Evolutionary conservation across 2,797 vertebrate species (phyloP).

Genomic region (Dryobates pubescens): DNA sequence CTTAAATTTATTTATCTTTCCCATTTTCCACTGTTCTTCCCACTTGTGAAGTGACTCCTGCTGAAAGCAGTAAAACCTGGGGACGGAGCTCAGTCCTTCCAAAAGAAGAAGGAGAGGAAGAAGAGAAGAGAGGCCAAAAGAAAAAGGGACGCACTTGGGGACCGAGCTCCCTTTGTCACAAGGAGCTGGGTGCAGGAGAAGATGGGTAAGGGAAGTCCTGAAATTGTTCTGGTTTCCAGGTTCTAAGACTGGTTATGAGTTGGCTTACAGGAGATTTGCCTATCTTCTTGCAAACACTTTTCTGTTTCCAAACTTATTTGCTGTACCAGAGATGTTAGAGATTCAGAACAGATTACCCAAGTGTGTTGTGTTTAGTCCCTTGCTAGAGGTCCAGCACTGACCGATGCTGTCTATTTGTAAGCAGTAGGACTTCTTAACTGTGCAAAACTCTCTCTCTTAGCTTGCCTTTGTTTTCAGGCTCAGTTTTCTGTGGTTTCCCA

Average conservation of each 20-base stretch:
- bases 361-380: neutral
- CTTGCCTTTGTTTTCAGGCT: neutral
- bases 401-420: neutral
- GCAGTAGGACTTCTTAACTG: neutral
- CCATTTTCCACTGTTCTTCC: neutral
- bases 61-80: slow-evolving; percentile 87
- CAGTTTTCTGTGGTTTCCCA: neutral
- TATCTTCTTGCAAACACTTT: neutral
- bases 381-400: neutral
- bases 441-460: neutral
- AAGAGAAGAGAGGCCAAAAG: slow-evolving; percentile 89
- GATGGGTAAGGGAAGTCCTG: slow-evolving; percentile 81
- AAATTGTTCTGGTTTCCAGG: neutral
- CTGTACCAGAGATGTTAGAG: neutral
- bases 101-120: slow-evolving; percentile 86
- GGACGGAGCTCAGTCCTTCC: slow-evolving; percentile 81
- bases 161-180: slow-evolving; percentile 80
- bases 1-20: neutral
- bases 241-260: neutral
- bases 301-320: neutral
- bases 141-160: slow-evolving; percentile 90
- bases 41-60: slow-evolving; percentile 86
- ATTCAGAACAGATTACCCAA: neutral
- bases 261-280: neutral
- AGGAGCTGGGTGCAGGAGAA: slow-evolving; percentile 87